These are phyloP conservation scores for Symphodus melops DNA, from an alignment of 2,113 vertebrate species.

Conservation along the genomic window DNA sequence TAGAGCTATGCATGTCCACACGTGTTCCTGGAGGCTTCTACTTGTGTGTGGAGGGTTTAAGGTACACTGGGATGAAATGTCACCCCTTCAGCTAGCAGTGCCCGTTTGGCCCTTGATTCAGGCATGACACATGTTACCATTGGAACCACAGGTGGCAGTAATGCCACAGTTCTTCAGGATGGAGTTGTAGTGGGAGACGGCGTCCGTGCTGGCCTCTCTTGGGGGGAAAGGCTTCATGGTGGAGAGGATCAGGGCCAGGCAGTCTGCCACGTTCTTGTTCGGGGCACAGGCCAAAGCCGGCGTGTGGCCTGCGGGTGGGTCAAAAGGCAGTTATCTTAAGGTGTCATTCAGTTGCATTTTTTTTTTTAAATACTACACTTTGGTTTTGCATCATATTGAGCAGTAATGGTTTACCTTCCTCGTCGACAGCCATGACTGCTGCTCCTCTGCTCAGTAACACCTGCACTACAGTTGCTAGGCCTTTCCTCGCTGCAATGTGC, in stretches of 20 bases:
- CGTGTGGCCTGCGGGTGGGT: slow-evolving; percentile 86
- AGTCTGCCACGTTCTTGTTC: slow-evolving; percentile 98
- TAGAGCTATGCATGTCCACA: slow-evolving; percentile 10
- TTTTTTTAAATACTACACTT: background rate
- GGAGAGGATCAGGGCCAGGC: slow-evolving; percentile 97
- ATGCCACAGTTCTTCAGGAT: slow-evolving; percentile 94
- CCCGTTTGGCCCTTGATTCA: slow-evolving; percentile 82
- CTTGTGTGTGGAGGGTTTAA: slow-evolving; percentile 9
- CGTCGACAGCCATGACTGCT: slow-evolving; percentile 95
- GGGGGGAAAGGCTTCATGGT: slow-evolving; percentile 98
- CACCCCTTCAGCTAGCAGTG: slow-evolving; percentile 84
- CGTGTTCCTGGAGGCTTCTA: background rate
- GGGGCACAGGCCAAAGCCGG: slow-evolving; percentile 96
- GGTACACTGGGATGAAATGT: slow-evolving; percentile 32
- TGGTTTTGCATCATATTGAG: background rate
- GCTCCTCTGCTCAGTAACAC: slow-evolving; percentile 95
- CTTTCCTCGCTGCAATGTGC: slow-evolving; percentile 96
- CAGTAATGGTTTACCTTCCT: slow-evolving; percentile 86
- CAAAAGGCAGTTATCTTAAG: background rate
- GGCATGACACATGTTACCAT: slow-evolving; percentile 84
- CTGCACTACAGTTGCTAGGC: slow-evolving; percentile 95
- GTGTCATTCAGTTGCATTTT: background rate
- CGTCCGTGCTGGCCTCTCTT: slow-evolving; percentile 84
- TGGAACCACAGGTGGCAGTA: slow-evolving; percentile 81
- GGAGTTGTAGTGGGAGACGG: slow-evolving; percentile 89